A percentile compares a stretch with the other conserved stretches of the same genome.
phyloP scores from a whole-genome alignment of 1,140 invertebrate species.

The Drosophila ogumai region DNA sequence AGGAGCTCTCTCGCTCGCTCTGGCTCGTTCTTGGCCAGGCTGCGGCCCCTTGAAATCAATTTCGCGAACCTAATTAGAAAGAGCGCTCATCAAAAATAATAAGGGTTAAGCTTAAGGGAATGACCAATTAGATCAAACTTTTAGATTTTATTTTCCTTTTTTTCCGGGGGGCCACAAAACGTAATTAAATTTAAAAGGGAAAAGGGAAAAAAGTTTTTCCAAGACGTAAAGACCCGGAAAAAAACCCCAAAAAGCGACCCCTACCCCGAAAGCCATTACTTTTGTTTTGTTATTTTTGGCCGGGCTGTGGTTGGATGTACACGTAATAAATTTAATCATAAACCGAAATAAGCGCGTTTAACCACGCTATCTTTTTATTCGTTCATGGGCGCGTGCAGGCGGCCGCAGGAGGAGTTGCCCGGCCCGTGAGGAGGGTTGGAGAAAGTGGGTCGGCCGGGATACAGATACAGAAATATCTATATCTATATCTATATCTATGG shows the following conservation, averaged over 20 bases:
- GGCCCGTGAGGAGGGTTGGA: slow-evolving; percentile 9
- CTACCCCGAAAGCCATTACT: slow-evolving; percentile 12
- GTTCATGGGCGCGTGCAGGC: slow-evolving; percentile 47
- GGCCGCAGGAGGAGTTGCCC: slow-evolving; percentile 6
- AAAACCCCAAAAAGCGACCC: slow-evolving; percentile 2
- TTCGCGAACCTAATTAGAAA: slow-evolving; percentile 73
- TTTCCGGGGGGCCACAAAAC: slow-evolving; percentile 18
- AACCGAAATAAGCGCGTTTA: slow-evolving; percentile 82
- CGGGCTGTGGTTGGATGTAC: slow-evolving; percentile 71
- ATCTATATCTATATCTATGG: slow-evolving; percentile 9
- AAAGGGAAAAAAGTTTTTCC: slow-evolving; percentile 21
- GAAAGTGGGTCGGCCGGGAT: slow-evolving; percentile 18
- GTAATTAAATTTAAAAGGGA: slow-evolving; percentile 71
- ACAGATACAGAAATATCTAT: slow-evolving; percentile 53
- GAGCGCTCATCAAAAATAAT: slow-evolving; percentile 58
- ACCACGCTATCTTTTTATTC: slow-evolving; percentile 79
- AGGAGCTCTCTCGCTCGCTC: slow-evolving; percentile 23
- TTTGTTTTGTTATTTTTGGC: slow-evolving; percentile 40
- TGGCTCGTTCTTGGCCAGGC: not conserved
- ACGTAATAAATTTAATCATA: slow-evolving; percentile 83
- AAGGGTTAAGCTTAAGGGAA: slow-evolving; percentile 77
- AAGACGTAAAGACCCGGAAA: slow-evolving; percentile 6
- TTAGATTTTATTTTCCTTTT: slow-evolving; percentile 30
- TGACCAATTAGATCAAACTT: slow-evolving; percentile 76
- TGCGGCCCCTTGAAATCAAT: slow-evolving; percentile 41